Evolutionary conservation across 2,888 invertebrate species (phyloP).

Genomic region (Dorcus hopei): DNA sequence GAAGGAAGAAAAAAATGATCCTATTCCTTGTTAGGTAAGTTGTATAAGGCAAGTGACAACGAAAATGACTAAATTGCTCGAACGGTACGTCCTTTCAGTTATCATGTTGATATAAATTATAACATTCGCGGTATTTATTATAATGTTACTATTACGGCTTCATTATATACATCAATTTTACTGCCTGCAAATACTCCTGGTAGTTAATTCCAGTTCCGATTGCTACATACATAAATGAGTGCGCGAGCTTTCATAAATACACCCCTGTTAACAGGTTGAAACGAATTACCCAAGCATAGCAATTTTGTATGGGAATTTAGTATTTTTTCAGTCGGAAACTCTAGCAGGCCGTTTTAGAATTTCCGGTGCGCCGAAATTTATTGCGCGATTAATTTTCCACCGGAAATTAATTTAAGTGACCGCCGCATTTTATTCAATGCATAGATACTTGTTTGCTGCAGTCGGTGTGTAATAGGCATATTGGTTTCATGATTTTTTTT

Average conservation of each 20-base stretch:
- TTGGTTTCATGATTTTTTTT: too few relatives aligned
- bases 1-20: background rate
- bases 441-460: too few relatives aligned
- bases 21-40: background rate
- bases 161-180: too few relatives aligned
- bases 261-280: background rate
- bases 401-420: conserved; percentile 34
- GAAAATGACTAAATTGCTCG: background rate
- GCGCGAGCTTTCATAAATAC: background rate
- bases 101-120: too few relatives aligned
- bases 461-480: too few relatives aligned
- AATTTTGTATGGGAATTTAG: conserved; percentile 11
- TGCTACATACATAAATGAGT: too few relatives aligned
- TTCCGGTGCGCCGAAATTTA: conserved; percentile 41
- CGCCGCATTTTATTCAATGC: background rate
- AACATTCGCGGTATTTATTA: too few relatives aligned
- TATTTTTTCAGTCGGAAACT: conserved; percentile 9
- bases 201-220: too few relatives aligned
- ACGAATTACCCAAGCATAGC: conserved; percentile 10
- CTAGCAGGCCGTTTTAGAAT: conserved; percentile 32
- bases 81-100: background rate
- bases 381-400: conserved; percentile 34
- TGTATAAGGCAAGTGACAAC: background rate
- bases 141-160: too few relatives aligned
- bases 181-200: too few relatives aligned